A percentile compares a stretch with the other conserved stretches of the same genome.
Evolutionary conservation across 2,888 invertebrate genomes (phyloP).

Genomic region (Polymixis flavicincta): DNA sequence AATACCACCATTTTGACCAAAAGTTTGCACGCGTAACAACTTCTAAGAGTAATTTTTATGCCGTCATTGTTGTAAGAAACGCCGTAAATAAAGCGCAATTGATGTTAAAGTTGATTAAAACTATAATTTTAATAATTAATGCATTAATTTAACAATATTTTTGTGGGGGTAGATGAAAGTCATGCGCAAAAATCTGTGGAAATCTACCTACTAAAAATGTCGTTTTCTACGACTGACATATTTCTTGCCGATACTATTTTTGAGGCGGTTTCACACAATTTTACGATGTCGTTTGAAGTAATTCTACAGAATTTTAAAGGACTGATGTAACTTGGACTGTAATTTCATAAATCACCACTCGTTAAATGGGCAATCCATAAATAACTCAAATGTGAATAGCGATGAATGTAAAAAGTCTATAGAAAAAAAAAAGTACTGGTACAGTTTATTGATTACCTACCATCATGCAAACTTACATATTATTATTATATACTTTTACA

Average conservation of each 20-base stretch:
- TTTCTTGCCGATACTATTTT: background rate
- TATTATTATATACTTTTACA: too few relatives aligned
- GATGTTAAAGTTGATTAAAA: background rate
- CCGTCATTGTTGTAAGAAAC: background rate
- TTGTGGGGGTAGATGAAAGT: slow-evolving; percentile 48
- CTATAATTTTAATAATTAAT: background rate
- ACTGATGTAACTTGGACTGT: background rate
- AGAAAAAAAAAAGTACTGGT: background rate
- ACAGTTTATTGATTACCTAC: too few relatives aligned
- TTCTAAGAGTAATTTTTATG: slow-evolving; percentile 5
- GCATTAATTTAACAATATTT: slow-evolving; percentile 19
- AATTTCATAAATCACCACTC: too few relatives aligned
- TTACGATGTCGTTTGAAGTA: background rate
- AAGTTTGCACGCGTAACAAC: slow-evolving; percentile 35
- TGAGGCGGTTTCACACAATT: background rate
- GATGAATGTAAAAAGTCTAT: background rate
- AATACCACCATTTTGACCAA: slow-evolving; percentile 63
- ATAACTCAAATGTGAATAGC: background rate
- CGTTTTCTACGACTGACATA: slow-evolving; percentile 9
- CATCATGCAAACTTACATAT: too few relatives aligned
- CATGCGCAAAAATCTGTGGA: slow-evolving; percentile 4
- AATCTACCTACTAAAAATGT: slow-evolving; percentile 33
- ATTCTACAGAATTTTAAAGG: background rate
- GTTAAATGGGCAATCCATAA: background rate
- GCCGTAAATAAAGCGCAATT: background rate